Evolutionary conservation across 2,888 invertebrate species (phyloP).

Genomic region (Agonopterix arenella): DNA sequence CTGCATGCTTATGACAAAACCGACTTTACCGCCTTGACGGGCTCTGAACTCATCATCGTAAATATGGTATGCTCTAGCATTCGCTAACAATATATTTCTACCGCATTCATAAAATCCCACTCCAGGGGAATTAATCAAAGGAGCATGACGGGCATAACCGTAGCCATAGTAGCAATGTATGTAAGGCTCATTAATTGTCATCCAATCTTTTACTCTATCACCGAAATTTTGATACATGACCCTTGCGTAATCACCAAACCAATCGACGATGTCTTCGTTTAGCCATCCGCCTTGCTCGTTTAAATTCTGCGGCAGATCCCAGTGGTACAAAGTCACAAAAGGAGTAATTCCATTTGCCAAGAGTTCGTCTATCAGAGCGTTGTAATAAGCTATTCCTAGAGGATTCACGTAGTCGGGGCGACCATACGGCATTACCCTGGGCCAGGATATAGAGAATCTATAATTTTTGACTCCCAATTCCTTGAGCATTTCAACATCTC

Average conservation of each 20-base stretch:
- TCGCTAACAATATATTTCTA: constrained; percentile 65
- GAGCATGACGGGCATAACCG: constrained; percentile 30
- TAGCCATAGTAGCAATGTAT: constrained; percentile 49
- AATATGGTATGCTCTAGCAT: constrained; percentile 55
- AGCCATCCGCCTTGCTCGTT: constrained; percentile 68
- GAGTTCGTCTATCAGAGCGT: constrained; percentile 76
- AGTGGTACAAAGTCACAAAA: constrained; percentile 68
- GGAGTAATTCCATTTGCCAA: constrained; percentile 76
- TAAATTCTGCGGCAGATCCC: constrained; percentile 63
- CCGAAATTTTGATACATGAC: constrained; percentile 53
- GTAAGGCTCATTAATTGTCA: constrained; percentile 74
- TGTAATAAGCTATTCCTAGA: constrained; percentile 79
- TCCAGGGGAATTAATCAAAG: constrained; percentile 40
- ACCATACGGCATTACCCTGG: constrained; percentile 76
- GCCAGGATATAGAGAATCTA: constrained; percentile 77
- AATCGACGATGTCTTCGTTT: constrained; percentile 45
- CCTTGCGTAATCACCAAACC: constrained; percentile 57
- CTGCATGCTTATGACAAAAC: constrained; percentile 48
- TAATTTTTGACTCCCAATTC: constrained; percentile 56
- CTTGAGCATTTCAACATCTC: constrained; percentile 53
- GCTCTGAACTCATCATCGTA: constrained; percentile 39
- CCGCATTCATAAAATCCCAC: constrained; percentile 60
- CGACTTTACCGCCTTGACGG: constrained; percentile 48
- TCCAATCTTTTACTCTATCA: constrained; percentile 66
- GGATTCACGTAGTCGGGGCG: constrained; percentile 61